Base-by-base conservation (phyloP, 2,113 vertebrate genomes). In the Mohoua ochrocephala region DNA sequence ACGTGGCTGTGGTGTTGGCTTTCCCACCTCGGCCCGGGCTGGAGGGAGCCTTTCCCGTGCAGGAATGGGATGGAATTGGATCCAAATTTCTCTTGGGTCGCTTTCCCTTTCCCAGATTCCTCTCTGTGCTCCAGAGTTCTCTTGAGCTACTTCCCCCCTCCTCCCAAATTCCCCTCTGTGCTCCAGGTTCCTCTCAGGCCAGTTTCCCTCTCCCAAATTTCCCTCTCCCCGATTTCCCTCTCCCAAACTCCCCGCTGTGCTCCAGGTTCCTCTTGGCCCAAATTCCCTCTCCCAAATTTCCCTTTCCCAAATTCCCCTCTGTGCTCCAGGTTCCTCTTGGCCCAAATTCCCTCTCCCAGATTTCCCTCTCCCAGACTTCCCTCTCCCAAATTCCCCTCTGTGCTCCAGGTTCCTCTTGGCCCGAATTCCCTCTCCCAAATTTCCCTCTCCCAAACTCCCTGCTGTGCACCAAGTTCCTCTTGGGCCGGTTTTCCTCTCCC, bases 1-100 rank as follows among this genome's bases (percentile, higher is more conserved):
- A 23, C 0, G 35, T 35, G 91, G 50, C 39, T 2, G 1, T 3
- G 9, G 5, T 3, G 1, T 1, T 41, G 15, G 64, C 42, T 50
- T 54, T 28, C 28, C 50, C 44, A 11, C 44, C 91, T 80, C 59
- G 4, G 63, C 42, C 49, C 5, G 2, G 50, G 17, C 13, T 10
- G 9, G 33, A 47, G 31, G 71, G 22, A 59, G 37, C 33, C 2
- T 84, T 78, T 23, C 35, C 18, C n/a, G 1, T 2, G n/a, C 63
- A 39, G 63, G 16, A 60, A 2, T 20, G 1, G 9, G 15, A 4
- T 37, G 59, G 50, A 41, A 24, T 41, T 27, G 9, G 3, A 14
- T 70, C 61, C 30, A 11, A 15, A 35, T 41, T 69, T 44, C 33
- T 67, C 23, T 47, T 26, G 64, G 15, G 64, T 16, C 22, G 2